phyloP scores from a whole-genome alignment of 2,113 vertebrate species.

The Melanerpes formicivorus region DNA sequence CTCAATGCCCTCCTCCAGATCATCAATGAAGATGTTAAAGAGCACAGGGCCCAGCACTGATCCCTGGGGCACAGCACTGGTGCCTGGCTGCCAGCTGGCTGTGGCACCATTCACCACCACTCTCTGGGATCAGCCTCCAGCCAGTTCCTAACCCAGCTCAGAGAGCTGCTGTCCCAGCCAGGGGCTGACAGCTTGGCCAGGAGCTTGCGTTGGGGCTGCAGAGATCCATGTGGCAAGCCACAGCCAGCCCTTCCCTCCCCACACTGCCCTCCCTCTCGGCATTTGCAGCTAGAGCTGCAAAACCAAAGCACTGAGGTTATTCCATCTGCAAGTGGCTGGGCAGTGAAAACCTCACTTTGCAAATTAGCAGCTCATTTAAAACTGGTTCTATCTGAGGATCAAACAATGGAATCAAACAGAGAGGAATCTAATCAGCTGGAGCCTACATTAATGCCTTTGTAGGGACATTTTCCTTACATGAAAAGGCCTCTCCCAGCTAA shows the following conservation, averaged over 20 bases:
- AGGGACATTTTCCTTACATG: not conserved
- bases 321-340: not conserved
- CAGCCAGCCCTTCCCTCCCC: fast-evolving
- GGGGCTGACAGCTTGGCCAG: too few species aligned
- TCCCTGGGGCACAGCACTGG: too few species aligned
- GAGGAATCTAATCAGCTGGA: not conserved
- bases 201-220: not conserved
- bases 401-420: not conserved
- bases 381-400: not conserved
- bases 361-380: not conserved
- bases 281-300: not conserved
- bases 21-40: too few species aligned
- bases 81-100: too few species aligned
- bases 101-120: too few species aligned
- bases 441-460: not conserved
- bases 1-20: too few species aligned
- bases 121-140: too few species aligned
- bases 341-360: not conserved
- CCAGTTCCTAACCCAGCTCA: too few species aligned
- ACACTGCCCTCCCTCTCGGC: not conserved
- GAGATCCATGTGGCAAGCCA: not conserved
- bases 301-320: not conserved
- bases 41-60: too few species aligned
- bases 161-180: too few species aligned
- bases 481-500: not conserved